Percentiles rank a stretch among this genome's conserved stretches.
phyloP scores from a whole-genome alignment of 2,888 invertebrate genomes.

The Sialis fuliginosa region DNA sequence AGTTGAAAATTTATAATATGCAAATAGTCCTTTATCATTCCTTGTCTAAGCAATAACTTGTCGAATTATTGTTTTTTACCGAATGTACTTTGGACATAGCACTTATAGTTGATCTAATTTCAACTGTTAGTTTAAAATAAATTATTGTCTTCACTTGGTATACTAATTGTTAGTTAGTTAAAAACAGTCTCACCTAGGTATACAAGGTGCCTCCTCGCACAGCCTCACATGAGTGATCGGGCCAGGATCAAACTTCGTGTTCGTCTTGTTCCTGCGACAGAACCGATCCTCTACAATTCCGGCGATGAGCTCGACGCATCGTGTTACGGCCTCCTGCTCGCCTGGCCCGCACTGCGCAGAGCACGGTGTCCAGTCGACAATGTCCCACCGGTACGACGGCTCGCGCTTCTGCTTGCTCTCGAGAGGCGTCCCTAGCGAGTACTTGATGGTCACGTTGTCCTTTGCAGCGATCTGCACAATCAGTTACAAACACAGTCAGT shows the following conservation, averaged over 20 bases:
- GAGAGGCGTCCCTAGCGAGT: conserved; percentile 10
- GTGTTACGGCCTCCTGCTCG: conserved; percentile 15
- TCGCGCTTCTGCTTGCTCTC: conserved; percentile 13
- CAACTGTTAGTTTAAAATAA: too few relatives aligned
- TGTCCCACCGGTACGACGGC: conserved; percentile 30
- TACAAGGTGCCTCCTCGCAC: conserved; percentile 14
- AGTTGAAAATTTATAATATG: too few relatives aligned
- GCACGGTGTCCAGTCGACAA: conserved; percentile 32
- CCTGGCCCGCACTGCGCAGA: conserved; percentile 35
- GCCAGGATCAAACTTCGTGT: background rate
- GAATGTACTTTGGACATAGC: too few relatives aligned
- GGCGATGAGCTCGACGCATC: conserved; percentile 13
- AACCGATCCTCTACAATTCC: conserved; percentile 14
- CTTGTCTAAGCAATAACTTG: too few relatives aligned
- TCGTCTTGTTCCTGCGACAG: conserved; percentile 8
- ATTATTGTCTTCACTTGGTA: too few relatives aligned
- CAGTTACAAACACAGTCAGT: conserved; percentile 9
- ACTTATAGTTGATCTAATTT: too few relatives aligned
- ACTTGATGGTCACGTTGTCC: conserved; percentile 13
- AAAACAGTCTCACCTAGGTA: conserved; percentile 10
- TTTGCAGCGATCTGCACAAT: conserved; percentile 9
- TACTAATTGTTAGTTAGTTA: too few relatives aligned
- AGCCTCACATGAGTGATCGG: conserved; percentile 11
- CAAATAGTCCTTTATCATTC: too few relatives aligned
- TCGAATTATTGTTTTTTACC: too few relatives aligned